Base-by-base conservation (phyloP, 2,888 invertebrate species). In the Digitonthophagus gazella region DNA sequence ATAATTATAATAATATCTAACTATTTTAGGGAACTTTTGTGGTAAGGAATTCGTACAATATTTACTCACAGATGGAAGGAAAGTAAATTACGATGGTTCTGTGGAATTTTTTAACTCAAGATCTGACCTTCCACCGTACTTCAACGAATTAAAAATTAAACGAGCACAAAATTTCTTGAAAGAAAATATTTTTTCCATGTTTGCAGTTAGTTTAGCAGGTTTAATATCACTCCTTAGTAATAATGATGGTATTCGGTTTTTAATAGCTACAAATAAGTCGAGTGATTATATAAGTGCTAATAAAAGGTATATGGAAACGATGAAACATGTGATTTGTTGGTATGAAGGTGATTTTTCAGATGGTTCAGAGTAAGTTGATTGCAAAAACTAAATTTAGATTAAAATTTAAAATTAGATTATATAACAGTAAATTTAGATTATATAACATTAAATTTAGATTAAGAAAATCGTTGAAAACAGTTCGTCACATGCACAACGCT, bases 401-500 rank as follows among this genome's bases (percentile, higher is more conserved):
- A n/a, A n/a, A n/a, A n/a, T n/a, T n/a, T n/a, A n/a, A n/a, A n/a
- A n/a, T n/a, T n/a, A n/a, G n/a, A n/a, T n/a, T n/a, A n/a, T n/a
- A n/a, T n/a, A n/a, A n/a, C n/a, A n/a, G n/a, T n/a, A n/a, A n/a
- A n/a, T n/a, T n/a, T n/a, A n/a, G n/a, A n/a, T n/a, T n/a, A n/a
- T n/a, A n/a, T n/a, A n/a, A n/a, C n/a, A n/a, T n/a, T n/a, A n/a
- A n/a, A n/a, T n/a, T n/a, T n/a, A n/a, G n/a, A n/a, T n/a, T n/a
- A n/a, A n/a, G n/a, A n/a, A n/a, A n/a, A n/a, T n/a, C n/a, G n/a
- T n/a, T n/a, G n/a, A n/a, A n/a, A n/a, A n/a, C n/a, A n/a, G n/a
- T n/a, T n/a, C 86, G 91, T 58, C 85, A 83, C 28, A 87, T 89
- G 1, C 93, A 94, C 77, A 83, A 89, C 28, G 84, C 86, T 0